Conservation (phyloP, 2,888 invertebrate genomes). For the Osmoderma eremita region DNA sequence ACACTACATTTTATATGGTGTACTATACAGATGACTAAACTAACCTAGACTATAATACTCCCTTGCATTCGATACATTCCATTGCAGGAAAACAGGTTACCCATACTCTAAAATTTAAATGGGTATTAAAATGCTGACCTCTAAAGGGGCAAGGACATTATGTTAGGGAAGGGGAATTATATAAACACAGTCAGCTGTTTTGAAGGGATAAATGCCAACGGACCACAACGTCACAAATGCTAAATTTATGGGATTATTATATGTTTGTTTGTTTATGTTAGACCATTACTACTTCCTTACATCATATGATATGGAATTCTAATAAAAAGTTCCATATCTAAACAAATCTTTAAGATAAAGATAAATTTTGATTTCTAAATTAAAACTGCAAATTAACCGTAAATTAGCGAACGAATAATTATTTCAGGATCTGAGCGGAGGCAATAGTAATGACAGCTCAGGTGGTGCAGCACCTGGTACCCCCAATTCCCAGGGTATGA, state of each 20-base stretch:
- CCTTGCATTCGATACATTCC: conserved; percentile 46
- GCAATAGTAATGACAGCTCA: conserved; percentile 70
- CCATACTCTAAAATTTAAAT: conserved; percentile 52
- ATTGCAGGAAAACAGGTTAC: conserved; percentile 50
- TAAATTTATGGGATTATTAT: not conserved
- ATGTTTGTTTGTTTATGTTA: not conserved
- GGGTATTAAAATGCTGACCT: conserved; percentile 50
- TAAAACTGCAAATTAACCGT: not conserved
- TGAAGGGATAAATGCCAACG: conserved; percentile 44
- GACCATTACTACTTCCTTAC: not conserved
- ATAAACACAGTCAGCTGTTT: conserved; percentile 49
- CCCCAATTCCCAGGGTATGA: conserved; percentile 82
- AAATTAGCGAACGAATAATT: not conserved
- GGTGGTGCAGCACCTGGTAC: conserved; percentile 76
- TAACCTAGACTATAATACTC: conserved; percentile 40
- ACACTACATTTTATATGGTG: conserved; percentile 43
- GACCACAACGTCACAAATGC: too few relatives aligned
- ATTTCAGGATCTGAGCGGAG: conserved; percentile 82
- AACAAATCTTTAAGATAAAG: too few relatives aligned
- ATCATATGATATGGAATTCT: too few relatives aligned
- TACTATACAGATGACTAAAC: conserved; percentile 43
- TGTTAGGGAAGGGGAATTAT: conserved; percentile 43
- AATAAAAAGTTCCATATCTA: too few relatives aligned
- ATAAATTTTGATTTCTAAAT: not conserved
- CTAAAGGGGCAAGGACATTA: conserved; percentile 53